Evolutionary conservation across 1,140 invertebrate genomes (phyloP), one percentile per base, ranked within the genome.

Genomic region (Condylostylus longicornis): DNA sequence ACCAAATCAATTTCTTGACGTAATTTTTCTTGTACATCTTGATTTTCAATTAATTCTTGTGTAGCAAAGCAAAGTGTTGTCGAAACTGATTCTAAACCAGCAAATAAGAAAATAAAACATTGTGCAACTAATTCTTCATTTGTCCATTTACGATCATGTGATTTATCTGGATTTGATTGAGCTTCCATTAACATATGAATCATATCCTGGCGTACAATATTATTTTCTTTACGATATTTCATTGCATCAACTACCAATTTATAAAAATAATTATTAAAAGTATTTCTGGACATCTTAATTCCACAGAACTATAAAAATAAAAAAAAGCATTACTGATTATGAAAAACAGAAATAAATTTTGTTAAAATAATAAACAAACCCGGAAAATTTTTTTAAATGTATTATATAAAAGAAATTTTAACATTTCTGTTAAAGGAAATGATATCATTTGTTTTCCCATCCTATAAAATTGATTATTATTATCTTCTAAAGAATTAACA

Each of bases 81-180:
- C 7, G 72, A 65, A 3, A 69, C 67, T 0, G 75, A 75, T 25
- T 76, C 73, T 28, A 71, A 77, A 4, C 64, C 65, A 3, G 63
- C 65, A n/a, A 65, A 48, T 31, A 66, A 67, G 35, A 66, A 66
- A 1, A 56, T 18, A 14, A 66, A 44, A 4, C 56, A 61, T 21
- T 66, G 62, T 0, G 54, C 43, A 19, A 51, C 38, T 3, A 66
- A 45, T 18, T 63, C 59, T 1, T 54, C 50, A n/a, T 49, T 50
- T 1, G 34, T 19, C n/a, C 40, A 42, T n/a, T 39, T 35, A 33
- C 15, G 20, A 19, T 29, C 22, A 7, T 5, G 14, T 31, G 34
- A 4, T 34, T 7, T 9, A 7, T 34, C 7, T 3, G 10, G 29
- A 5, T 12, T 7, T 17, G 3, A 4, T 30, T 31, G 54, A 13